A percentile compares a stretch with the other conserved stretches of the same genome.
phyloP scores from a whole-genome alignment of 2,113 vertebrate species.

The Fukomys damarensis region DNA sequence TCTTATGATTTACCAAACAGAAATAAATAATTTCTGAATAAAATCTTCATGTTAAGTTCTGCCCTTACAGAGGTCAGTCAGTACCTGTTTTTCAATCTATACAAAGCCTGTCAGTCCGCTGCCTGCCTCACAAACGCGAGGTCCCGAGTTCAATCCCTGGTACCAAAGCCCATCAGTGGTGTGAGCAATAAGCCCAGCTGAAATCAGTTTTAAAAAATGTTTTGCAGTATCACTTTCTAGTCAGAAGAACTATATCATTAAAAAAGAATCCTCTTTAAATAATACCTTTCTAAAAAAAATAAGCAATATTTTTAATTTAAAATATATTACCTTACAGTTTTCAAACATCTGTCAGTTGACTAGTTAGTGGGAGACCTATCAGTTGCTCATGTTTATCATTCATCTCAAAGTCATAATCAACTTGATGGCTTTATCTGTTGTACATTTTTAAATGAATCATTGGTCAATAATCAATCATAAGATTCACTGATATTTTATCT shows the following conservation, averaged over 20 bases:
- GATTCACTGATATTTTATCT: not conserved
- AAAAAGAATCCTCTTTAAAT: not conserved
- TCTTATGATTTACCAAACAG: not conserved
- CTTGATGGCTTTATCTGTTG: not conserved
- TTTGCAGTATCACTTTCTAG: not conserved
- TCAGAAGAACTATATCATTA: not conserved
- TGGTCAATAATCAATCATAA: not conserved
- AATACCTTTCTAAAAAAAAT: not conserved
- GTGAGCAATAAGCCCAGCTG: not conserved
- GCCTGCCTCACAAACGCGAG: no score
- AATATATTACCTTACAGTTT: not conserved
- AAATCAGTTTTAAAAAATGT: not conserved
- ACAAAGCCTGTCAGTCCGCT: not conserved
- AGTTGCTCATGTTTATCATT: not conserved
- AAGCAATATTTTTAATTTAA: not conserved
- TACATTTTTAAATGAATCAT: not conserved
- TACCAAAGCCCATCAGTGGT: no score
- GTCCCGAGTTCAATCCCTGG: no score
- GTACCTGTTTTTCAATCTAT: not conserved
- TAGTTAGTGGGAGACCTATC: not conserved
- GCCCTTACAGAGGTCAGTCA: not conserved
- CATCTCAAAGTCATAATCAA: not conserved
- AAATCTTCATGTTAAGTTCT: not conserved
- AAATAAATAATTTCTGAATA: constrained; percentile 20
- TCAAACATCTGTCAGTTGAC: not conserved